Base-by-base conservation (phyloP, 2,797 vertebrate species). In the Perodicticus potto region DNA sequence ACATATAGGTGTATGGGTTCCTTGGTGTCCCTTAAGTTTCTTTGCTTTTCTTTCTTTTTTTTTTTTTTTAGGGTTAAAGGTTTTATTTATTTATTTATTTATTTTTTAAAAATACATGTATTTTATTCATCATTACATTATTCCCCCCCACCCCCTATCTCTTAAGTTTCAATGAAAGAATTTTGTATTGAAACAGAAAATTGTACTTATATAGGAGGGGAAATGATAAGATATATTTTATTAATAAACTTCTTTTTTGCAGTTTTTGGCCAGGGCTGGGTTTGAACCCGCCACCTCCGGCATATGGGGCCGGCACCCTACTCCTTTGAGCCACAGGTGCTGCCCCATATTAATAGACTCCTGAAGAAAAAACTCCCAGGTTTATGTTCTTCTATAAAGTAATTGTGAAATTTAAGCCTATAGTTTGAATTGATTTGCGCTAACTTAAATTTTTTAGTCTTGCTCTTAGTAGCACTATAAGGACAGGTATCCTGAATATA, bases 361-460 rank as follows among this genome's bases (percentile, higher is more conserved):
- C 2, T 19, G 87, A 69, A 82, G 86, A 94, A 74, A 69, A 10
- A 43, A 3, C 90, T 96, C 29, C n/a, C 25, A 95, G 40, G 34
- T 70, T 34, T 93, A 55, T 96, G 49, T 87, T n/a, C 53, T 76
- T 82, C 45, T 49, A 61, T 34, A 87, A 76, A 93, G 32, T 89
- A 72, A 53, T 88, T 89, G 67, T 74, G 67, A 89, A 94, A 49
- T 81, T 74, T 91, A 81, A 74, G 55, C 29, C 16, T 93, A 32
- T 77, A 40, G 45, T 95, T 92, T 96, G 53, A 95, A 82, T 55
- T 82, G 53, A 63, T 89, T 95, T 94, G n/a, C 22, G 43, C 32
- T 87, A 87, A 81, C 37, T 34, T 88, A 29, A 8, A 40, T 59
- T 82, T 96, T 53, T 95, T 94, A 91, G 23, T 63, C 61, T 90